Base-by-base conservation (phyloP, 2,888 invertebrate species). In the Melinaea marsaeus region DNA sequence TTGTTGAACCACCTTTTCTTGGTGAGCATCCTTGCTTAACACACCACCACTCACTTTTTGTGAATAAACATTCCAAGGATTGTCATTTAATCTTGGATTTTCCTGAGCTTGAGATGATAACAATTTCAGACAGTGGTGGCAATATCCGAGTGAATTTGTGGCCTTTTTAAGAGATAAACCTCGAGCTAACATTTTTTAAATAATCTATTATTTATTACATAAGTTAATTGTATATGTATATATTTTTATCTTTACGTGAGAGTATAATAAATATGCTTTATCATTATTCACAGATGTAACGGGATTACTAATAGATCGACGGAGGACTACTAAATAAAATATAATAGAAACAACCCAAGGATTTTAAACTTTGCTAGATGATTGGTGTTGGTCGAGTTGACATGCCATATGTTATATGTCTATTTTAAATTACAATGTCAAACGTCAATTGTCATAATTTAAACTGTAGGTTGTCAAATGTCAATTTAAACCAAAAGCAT, bases 1-100 rank as follows among this genome's bases (percentile, higher is more conserved):
- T 34, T 92, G 89, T 69, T 93, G 82, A 37, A 95, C 92, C 13
- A 98, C 93, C 75, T 88, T 90, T 67, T 92, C 88, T 79, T 98
- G 98, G 76, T 95, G 93, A 32, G 92, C 84, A 86, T 98, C 98
- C 60, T 91, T 87, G 70, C 88, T 82, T 62, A 96, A 76, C 74
- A 92, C 89, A 5, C 94, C 94, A 58, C 84, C 85, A 48, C 88
- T 78, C 42, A 96, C 91, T 83, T 92, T 94, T 58, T 91, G 79
- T 35, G 92, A 82, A 69, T 95, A 92, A 45, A 90, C 74, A 61
- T 88, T 76, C 76, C 92, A 76, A n/a, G 94, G 94, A 45, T 86
- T 86, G 57, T 83, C 80, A 62, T 64, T 75, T 56, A 62, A 42
- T 55, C 71, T 55, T 13, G 73, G 68, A 60, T 78, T 73, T 58